Conservation (phyloP, 2,888 invertebrate genomes). For the Aelia acuminata region DNA sequence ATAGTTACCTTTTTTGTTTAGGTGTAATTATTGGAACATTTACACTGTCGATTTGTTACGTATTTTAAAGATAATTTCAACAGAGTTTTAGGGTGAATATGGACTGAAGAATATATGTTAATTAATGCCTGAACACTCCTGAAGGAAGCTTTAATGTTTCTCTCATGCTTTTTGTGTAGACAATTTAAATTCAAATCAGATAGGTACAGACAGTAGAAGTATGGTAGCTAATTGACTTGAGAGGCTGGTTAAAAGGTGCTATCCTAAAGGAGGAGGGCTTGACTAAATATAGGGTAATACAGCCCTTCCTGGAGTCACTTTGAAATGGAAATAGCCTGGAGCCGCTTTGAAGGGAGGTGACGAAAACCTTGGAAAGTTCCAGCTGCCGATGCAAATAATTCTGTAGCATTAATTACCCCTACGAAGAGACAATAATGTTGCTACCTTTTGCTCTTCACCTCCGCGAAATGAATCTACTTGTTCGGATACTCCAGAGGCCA, state of each 20-base stretch:
- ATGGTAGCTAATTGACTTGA: slow-evolving; percentile 36
- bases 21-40: too few relatives aligned
- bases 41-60: too few relatives aligned
- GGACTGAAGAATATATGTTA: too few relatives aligned
- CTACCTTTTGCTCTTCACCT: not conserved
- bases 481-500: not conserved
- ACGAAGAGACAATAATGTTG: not conserved
- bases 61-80: too few relatives aligned
- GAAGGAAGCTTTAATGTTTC: not conserved
- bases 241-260: not conserved
- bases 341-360: slow-evolving; percentile 11
- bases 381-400: slow-evolving; percentile 13
- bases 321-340: slow-evolving; percentile 28
- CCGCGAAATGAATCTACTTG: not conserved
- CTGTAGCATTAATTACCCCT: not conserved
- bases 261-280: not conserved
- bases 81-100: too few relatives aligned
- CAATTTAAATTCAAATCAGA: slow-evolving; percentile 7
- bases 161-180: not conserved
- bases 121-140: not conserved
- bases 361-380: not conserved
- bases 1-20: too few relatives aligned
- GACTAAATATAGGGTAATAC: slow-evolving; percentile 33
- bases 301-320: not conserved
- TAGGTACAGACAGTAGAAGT: not conserved